These are phyloP conservation scores for Drosophila teissieri DNA, from an alignment of 1,140 invertebrate genomes.

Conservation along the genomic window DNA sequence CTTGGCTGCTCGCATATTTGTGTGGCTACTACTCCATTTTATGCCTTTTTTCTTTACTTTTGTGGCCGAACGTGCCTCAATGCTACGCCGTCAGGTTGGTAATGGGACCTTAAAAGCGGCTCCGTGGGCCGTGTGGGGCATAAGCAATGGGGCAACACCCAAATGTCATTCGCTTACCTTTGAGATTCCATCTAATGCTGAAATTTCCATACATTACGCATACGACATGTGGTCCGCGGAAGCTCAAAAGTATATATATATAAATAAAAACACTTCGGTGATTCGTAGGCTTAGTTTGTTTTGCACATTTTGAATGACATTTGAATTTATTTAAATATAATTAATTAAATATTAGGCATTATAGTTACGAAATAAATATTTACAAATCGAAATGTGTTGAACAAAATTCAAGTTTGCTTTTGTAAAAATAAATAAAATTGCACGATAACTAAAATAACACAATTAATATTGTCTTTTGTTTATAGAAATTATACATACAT, in stretches of 20 bases:
- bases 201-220: conserved; percentile 23
- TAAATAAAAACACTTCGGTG: conserved; percentile 2
- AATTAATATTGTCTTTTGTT: conserved; percentile 57
- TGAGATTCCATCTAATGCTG: not conserved
- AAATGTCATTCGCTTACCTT: conserved; percentile 18
- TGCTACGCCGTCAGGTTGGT: conserved; percentile 67
- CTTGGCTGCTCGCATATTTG: conserved; percentile 58
- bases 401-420: conserved; percentile 58
- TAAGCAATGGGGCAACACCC: conserved; percentile 61
- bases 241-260: not conserved
- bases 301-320: conserved; percentile 80
- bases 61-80: conserved; percentile 51
- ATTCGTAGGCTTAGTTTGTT: conserved; percentile 40
- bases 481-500: conserved; percentile 34
- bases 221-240: conserved; percentile 21
- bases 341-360: conserved; percentile 53
- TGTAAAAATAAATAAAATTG: conserved; percentile 79
- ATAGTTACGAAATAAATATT: conserved; percentile 74
- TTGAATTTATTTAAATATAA: conserved; percentile 69
- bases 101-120: conserved; percentile 34
- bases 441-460: conserved; percentile 76
- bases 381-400: conserved; percentile 69
- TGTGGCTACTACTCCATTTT: conserved; percentile 62
- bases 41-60: conserved; percentile 12
- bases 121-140: conserved; percentile 49